Percentiles rank a stretch among this genome's conserved stretches.
These are phyloP conservation scores for zebrafish (Danio rerio) DNA, from an alignment of 2,113 vertebrate species.

Conservation along the genomic window DNA sequence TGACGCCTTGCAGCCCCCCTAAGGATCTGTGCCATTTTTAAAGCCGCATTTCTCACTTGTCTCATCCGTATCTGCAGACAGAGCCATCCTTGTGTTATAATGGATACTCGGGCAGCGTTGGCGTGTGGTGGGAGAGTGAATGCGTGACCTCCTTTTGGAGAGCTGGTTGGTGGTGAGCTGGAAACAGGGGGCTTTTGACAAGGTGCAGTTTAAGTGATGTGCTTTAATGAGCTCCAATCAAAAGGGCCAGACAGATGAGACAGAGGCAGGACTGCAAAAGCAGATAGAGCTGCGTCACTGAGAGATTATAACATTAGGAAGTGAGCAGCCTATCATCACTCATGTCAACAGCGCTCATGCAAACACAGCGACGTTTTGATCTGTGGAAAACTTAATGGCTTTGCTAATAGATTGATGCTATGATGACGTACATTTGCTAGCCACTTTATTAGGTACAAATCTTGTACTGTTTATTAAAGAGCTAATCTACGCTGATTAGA, in stretches of 20 bases:
- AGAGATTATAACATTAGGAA: constrained; percentile 31
- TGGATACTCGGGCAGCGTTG: neutral
- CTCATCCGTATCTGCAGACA: constrained; percentile 1
- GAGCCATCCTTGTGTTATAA: neutral
- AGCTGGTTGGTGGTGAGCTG: constrained; percentile 5
- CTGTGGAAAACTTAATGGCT: constrained; percentile 1
- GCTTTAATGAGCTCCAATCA: constrained; percentile 37
- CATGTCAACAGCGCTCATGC: neutral
- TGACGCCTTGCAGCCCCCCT: constrained; percentile 12
- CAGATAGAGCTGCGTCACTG: neutral
- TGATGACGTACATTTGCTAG: neutral
- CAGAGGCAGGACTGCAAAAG: constrained; percentile 2
- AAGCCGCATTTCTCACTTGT: constrained; percentile 32
- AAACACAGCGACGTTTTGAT: neutral
- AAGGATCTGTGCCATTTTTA: constrained; percentile 31
- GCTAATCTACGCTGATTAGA: too few relatives aligned
- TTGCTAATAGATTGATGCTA: neutral
- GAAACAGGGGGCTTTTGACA: constrained; percentile 24
- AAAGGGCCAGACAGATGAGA: constrained; percentile 14
- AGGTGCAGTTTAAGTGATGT: constrained; percentile 29
- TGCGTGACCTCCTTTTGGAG: neutral
- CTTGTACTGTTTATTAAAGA: too few relatives aligned
- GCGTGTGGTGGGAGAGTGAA: constrained; percentile 17
- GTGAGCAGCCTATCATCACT: neutral
- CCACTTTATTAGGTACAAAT: too few relatives aligned